Base-by-base conservation (phyloP, 2,797 vertebrate genomes). In the Galaxias olidus region DNA sequence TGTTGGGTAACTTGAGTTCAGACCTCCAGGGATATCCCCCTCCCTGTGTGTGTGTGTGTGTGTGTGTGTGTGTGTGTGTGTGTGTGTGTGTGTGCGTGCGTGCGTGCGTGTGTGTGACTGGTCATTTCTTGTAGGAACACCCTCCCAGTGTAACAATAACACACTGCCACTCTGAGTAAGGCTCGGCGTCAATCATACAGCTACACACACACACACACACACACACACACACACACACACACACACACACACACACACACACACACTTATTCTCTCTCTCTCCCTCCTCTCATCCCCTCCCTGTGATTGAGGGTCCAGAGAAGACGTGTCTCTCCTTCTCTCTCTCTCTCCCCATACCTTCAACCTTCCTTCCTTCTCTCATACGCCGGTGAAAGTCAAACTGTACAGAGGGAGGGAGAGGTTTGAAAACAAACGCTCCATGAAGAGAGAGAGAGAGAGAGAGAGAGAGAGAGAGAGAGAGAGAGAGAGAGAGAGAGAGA, bases 31-130 rank as follows among this genome's bases (percentile, higher is more conserved):
- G 47, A 48, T 49, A 0, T 46, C 47, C 20, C 44, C 47, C 51
- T n/a, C 30, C 6, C 3, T 30, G 61, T n/a, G 43, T 57, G 45
- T 63, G 67, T 63, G 51, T 67, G 54, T 60, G 59, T 71, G 52
- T 46, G 45, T 47, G 69, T 15, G 68, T 82, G 68, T 85, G 80
- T 84, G 74, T 30, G 30, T 30, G 30, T 30, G 30, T 30, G 30
- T 30, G 30, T 30, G 30, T 30, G 30, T 30, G 30, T 30, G 30
- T 30, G 30, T 30, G 30, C 6, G 6, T 6, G 30, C 30, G 30
- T 30, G 30, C 30, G 30, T 30, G 30, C 30, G 30, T 30, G 6
- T 30, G 30, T 30, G 30, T 30, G 30, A 30, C 30, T 30, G 30
- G 30, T 30, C 30, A 30, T 30, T 30, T 30, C 6, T 30, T 30